A percentile compares a stretch with the other conserved stretches of the same genome.
phyloP scores from a whole-genome alignment of 2,797 vertebrate species.

The Remorina albescens region DNA sequence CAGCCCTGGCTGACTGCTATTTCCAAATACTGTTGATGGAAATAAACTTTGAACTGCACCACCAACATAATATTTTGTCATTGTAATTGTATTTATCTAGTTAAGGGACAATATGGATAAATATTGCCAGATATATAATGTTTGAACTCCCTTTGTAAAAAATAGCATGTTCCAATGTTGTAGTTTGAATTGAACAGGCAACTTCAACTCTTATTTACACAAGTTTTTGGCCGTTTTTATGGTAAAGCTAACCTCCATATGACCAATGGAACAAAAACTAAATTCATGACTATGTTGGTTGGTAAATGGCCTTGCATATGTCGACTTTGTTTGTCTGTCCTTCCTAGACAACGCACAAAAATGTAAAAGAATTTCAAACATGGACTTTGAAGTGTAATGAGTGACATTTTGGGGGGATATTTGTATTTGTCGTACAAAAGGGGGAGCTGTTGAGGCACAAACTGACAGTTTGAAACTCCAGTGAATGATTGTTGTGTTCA shows the following conservation, averaged over 20 bases:
- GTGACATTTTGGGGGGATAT: constrained; percentile 11
- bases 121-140: not conserved
- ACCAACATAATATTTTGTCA: not conserved
- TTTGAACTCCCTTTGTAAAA: not conserved
- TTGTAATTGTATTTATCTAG: not conserved
- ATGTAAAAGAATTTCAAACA: not conserved
- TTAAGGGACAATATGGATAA: not conserved
- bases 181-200: not conserved
- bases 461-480: constrained; percentile 28
- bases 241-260: not conserved
- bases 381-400: not conserved
- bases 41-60: constrained; percentile 3
- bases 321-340: accelerated
- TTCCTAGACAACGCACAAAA: not conserved
- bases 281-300: not conserved
- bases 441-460: constrained; percentile 80
- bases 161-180: not conserved
- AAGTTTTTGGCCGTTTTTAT: not conserved
- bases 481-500: constrained; percentile 35
- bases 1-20: not conserved
- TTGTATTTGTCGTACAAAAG: constrained; percentile 57
- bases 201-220: not conserved
- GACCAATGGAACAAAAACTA: not conserved
- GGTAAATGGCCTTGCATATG: not conserved
- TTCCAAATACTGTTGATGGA: not conserved